Conservation (phyloP, 2,797 vertebrate species). For the Gobionotothen gibberifrons region DNA sequence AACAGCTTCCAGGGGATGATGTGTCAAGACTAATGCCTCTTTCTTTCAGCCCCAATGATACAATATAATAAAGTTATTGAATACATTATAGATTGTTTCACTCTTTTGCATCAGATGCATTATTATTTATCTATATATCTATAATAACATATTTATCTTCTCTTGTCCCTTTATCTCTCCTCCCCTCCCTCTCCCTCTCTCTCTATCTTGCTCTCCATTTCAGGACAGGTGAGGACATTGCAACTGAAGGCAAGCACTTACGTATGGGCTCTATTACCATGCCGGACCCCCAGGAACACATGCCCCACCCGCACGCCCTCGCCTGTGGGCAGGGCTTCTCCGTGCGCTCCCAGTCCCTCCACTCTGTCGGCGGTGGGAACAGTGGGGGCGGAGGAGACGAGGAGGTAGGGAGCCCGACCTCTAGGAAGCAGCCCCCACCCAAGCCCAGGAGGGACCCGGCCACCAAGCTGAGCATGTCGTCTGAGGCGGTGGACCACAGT, state of each 20-base stretch:
- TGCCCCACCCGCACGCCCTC: constrained; percentile 78
- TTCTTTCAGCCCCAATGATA: neutral
- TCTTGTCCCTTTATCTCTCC: neutral
- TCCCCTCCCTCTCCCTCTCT: neutral
- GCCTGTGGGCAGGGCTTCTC: constrained; percentile 91
- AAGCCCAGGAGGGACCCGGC: constrained; percentile 97
- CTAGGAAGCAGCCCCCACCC: constrained; percentile 95
- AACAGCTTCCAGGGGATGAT: constrained; percentile 7
- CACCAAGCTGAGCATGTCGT: constrained; percentile 98
- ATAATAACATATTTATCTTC: neutral
- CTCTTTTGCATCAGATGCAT: neutral
- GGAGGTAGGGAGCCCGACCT: constrained; percentile 92
- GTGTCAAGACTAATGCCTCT: neutral
- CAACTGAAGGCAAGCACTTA: constrained; percentile 94
- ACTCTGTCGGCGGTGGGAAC: constrained; percentile 93
- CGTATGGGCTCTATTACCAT: constrained; percentile 97
- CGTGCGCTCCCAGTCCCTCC: constrained; percentile 96
- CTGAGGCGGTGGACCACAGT: constrained; percentile 94
- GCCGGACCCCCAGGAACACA: constrained; percentile 92
- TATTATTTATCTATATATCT: neutral
- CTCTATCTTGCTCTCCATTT: constrained; percentile 32
- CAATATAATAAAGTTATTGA: neutral
- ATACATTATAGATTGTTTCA: neutral
- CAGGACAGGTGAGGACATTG: constrained; percentile 94
- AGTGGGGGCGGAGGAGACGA: constrained; percentile 88